Base-by-base conservation (phyloP, 2,888 invertebrate species). In the Drosophila subquinaria region DNA sequence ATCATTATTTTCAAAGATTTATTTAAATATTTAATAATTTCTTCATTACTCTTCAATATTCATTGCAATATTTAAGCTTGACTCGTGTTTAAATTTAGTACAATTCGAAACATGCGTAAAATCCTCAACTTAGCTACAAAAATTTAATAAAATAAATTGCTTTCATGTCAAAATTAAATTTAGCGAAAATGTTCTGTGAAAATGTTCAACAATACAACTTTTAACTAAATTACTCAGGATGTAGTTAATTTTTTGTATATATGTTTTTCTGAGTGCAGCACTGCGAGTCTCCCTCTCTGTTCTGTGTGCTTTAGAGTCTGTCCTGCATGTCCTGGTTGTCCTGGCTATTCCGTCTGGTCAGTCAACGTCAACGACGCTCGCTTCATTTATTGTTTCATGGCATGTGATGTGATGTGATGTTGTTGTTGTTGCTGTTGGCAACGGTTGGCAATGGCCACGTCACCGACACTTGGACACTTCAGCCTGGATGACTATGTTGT, bases 311-410 rank as follows among this genome's bases (percentile, higher is more conserved):
- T 1, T 45, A n/a, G 23, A 27, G 45, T 45, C 45, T 45, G 45
- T 36, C 36, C 20, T 23, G 13, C 13, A 0, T 35, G 35, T 20
- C 50, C 53, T 30, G 27, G 3, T 0, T 47, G 47, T 56, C 27
- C 59, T 48, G 53, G 35, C 45, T 57, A 35, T 59, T 53, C 20
- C 27, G 56, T 52, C 42, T 66, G 72, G 59, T 66, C 78, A 51
- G 65, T 64, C 53, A 64, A 55, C 62, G 62, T 63, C 68, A 71
- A 71, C 45, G 73, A 60, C 17, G 63, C 65, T 73, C 67, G 70
- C 70, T 81, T 81, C 81, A 81, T 78, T 78, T 81, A 74, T 74
- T 78, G 78, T 64, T 65, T 56, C 67, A 59, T 70, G 69, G 65
- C 76, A 65, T 67, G 66, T 65, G 74, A 70, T 61, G 52, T 53